phyloP scores from a whole-genome alignment of 2,888 invertebrate species.

The Caradrina kadenii region DNA sequence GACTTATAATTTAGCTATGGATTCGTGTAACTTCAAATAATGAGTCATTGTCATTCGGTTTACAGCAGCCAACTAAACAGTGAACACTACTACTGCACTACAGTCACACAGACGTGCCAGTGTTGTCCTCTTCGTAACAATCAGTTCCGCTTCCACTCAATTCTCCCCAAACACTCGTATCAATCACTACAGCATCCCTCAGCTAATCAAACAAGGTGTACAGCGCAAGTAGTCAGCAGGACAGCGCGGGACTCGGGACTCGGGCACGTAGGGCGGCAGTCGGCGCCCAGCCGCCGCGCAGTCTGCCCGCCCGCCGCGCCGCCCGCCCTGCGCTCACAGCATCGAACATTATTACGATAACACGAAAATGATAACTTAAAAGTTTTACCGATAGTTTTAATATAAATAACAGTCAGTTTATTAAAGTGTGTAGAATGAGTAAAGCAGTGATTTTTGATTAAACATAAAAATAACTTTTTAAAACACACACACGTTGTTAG shows the following conservation, averaged over 20 bases:
- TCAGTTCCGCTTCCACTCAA: neutral
- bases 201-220: conserved; percentile 24
- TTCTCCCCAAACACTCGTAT: neutral
- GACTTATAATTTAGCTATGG: neutral
- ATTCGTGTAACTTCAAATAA: neutral
- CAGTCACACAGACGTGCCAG: neutral
- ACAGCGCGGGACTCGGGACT: neutral
- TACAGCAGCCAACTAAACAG: conserved; percentile 19
- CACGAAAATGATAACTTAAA: conserved; percentile 24
- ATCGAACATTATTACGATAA: conserved; percentile 40
- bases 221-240: conserved; percentile 9
- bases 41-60: neutral
- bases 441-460: neutral
- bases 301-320: conserved; percentile 65
- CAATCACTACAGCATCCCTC: conserved; percentile 25
- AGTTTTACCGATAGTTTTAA: conserved; percentile 2
- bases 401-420: neutral
- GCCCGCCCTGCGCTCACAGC: conserved; percentile 51
- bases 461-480: neutral
- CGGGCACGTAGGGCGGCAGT: conserved; percentile 64
- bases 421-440: neutral
- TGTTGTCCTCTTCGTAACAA: neutral
- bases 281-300: conserved; percentile 67
- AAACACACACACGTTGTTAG: neutral
- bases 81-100: neutral